A percentile compares a stretch with the other conserved stretches of the same genome.
phyloP scores from a whole-genome alignment of 2,797 vertebrate species.

The Protonibea diacanthus region DNA sequence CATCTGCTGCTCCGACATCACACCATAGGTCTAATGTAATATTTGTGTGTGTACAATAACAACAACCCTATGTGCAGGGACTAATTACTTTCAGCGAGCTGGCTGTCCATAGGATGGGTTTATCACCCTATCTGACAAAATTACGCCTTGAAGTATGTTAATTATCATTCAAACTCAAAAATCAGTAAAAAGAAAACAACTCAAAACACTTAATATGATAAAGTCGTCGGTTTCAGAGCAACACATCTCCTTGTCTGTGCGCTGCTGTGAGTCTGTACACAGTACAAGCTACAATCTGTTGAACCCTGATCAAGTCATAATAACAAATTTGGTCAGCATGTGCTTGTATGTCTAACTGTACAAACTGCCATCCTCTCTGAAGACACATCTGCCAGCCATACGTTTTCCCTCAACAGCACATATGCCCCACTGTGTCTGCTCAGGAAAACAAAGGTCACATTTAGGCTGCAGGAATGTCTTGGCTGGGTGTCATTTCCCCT shows the following conservation, averaged over 20 bases:
- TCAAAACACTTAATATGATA: background rate
- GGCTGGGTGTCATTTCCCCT: slow-evolving; percentile 75
- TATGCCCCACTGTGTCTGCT: slow-evolving; percentile 55
- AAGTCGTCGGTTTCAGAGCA: background rate
- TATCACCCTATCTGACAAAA: background rate
- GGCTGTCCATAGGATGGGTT: background rate
- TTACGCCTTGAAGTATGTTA: background rate
- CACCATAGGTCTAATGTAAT: slow-evolving; percentile 26
- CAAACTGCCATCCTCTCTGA: slow-evolving; percentile 20
- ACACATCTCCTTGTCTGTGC: background rate
- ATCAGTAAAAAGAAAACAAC: background rate
- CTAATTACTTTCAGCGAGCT: background rate
- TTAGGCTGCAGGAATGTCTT: slow-evolving; percentile 80
- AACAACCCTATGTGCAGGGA: background rate
- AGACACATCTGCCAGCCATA: slow-evolving; percentile 74
- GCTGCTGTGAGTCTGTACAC: background rate
- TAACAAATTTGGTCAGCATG: background rate
- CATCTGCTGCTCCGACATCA: slow-evolving; percentile 69
- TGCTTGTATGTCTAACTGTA: slow-evolving; percentile 1
- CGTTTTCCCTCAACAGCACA: slow-evolving; percentile 43
- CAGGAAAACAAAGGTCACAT: slow-evolving; percentile 80
- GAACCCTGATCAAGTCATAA: background rate
- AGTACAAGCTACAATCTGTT: background rate
- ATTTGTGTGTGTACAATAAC: slow-evolving; percentile 35
- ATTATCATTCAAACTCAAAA: background rate